phyloP scores from a whole-genome alignment of 2,113 vertebrate genomes.

The Periophthalmus modestus region DNA sequence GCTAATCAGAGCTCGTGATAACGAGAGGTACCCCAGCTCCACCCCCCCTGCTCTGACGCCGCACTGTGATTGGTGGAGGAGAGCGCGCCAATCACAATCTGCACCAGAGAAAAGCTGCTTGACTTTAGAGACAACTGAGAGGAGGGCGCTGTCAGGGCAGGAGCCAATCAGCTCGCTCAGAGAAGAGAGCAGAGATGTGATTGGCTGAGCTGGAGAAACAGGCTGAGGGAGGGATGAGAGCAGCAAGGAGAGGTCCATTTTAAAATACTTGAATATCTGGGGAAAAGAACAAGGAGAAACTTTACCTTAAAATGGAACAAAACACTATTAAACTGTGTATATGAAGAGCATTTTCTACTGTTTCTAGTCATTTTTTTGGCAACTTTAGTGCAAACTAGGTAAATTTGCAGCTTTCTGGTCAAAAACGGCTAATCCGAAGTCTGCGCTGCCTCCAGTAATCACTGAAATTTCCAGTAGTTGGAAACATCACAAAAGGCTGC shows the following conservation, averaged over 20 bases:
- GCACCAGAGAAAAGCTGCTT: constrained; percentile 31
- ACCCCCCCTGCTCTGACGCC: not conserved
- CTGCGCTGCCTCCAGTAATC: no score
- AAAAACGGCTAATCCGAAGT: no score
- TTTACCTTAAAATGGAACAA: no score
- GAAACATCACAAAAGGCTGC: no score
- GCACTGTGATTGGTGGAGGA: not conserved
- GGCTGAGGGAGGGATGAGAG: constrained; percentile 40
- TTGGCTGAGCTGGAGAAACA: constrained; percentile 31
- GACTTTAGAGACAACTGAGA: constrained; percentile 21
- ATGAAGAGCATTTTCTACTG: no score
- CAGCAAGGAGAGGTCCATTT: constrained; percentile 49
- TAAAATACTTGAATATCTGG: not conserved
- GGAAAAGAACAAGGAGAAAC: not conserved
- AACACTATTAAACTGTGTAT: no score
- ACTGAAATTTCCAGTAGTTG: no score
- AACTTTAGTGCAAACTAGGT: no score
- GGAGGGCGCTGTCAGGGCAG: not conserved
- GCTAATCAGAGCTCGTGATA: constrained; percentile 51
- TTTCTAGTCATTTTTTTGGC: no score
- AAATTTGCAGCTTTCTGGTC: no score
- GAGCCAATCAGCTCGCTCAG: constrained; percentile 35
- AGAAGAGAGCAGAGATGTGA: constrained; percentile 59
- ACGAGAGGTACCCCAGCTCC: not conserved
- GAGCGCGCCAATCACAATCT: constrained; percentile 51